A percentile compares a stretch with the other conserved stretches of the same genome.
phyloP scores from a whole-genome alignment of 2,888 invertebrate genomes.

The Cordilura impudica region DNA sequence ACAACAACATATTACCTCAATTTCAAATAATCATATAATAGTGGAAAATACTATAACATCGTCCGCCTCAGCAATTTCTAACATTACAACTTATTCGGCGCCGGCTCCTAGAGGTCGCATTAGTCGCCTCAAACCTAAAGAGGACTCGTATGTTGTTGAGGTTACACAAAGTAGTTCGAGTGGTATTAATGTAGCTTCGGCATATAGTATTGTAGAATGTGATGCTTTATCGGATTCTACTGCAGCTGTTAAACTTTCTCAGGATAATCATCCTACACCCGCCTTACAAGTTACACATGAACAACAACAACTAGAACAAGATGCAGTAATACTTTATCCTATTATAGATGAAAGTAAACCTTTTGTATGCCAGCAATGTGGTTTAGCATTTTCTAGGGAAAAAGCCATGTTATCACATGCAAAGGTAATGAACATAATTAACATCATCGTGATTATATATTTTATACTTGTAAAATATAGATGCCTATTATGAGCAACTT shows the following conservation, averaged over 20 bases:
- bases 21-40: slow-evolving; percentile 21
- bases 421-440: too few relatives aligned
- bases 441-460: too few relatives aligned
- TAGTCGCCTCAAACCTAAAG: slow-evolving; percentile 73
- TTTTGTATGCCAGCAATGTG: slow-evolving; percentile 88
- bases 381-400: slow-evolving; percentile 87
- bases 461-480: too few relatives aligned
- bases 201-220: slow-evolving; percentile 51
- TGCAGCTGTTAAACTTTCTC: slow-evolving; percentile 52
- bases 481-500: too few relatives aligned
- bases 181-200: slow-evolving; percentile 42
- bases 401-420: slow-evolving; percentile 89
- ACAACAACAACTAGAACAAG: slow-evolving; percentile 19
- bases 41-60: slow-evolving; percentile 36
- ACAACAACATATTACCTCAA: slow-evolving; percentile 44
- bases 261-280: slow-evolving; percentile 44
- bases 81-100: slow-evolving; percentile 17
- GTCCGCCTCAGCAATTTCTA: slow-evolving; percentile 22
- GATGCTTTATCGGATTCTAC: slow-evolving; percentile 52
- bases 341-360: slow-evolving; percentile 86
- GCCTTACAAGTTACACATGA: slow-evolving; percentile 11
- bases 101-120: slow-evolving; percentile 68
- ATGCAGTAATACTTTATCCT: slow-evolving; percentile 77
- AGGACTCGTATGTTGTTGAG: slow-evolving; percentile 71
- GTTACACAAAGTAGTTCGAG: slow-evolving; percentile 38